phyloP scores from a whole-genome alignment of 2,113 vertebrate genomes.

The Haemorhous mexicanus region DNA sequence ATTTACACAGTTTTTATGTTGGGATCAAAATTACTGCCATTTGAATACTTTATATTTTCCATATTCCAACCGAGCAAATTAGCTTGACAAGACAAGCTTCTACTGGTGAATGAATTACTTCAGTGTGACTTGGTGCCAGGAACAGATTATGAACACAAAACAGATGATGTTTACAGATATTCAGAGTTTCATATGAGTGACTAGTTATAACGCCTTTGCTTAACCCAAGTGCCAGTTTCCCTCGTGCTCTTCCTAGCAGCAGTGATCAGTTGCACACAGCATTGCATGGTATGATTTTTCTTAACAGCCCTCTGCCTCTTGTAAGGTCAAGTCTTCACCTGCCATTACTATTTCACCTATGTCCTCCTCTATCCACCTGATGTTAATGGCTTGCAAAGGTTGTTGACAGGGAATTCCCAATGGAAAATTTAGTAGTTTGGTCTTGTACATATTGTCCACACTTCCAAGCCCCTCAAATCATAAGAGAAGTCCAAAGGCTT shows the following conservation, averaged over 20 bases:
- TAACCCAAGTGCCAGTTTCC: background rate
- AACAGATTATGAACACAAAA: background rate
- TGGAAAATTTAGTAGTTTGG: background rate
- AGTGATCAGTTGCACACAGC: background rate
- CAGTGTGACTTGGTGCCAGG: background rate
- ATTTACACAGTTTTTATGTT: background rate
- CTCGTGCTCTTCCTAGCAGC: background rate
- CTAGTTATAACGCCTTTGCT: background rate
- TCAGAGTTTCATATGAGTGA: background rate
- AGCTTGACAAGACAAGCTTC: background rate
- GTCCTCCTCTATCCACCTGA: background rate
- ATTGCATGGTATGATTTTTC: background rate
- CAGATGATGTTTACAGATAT: background rate
- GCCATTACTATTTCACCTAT: background rate
- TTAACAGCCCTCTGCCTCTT: background rate
- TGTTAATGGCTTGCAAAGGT: background rate
- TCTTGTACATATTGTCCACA: background rate
- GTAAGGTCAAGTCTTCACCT: background rate
- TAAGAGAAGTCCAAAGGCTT: background rate
- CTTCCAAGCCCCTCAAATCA: background rate
- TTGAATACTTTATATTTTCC: background rate
- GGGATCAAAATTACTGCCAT: background rate
- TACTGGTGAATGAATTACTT: background rate
- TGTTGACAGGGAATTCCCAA: background rate
- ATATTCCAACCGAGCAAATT: background rate